Conservation (phyloP, 2,888 invertebrate genomes). For the Drosophila koepferae region DNA sequence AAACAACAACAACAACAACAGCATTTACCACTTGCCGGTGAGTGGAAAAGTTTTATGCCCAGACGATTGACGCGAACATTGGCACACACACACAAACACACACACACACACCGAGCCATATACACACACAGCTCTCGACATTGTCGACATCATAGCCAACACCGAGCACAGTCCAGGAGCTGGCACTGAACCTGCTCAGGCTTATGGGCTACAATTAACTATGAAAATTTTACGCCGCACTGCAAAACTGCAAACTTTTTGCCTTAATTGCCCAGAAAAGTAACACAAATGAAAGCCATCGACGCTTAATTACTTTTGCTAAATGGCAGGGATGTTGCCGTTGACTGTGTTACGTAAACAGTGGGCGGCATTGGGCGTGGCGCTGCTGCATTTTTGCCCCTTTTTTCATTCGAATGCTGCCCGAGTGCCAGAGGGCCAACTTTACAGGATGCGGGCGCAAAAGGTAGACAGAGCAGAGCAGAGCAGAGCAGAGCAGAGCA, state of each 20-base stretch:
- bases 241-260: constrained; percentile 64
- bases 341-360: constrained; percentile 57
- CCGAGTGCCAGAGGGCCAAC: constrained; percentile 39
- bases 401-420: constrained; percentile 12
- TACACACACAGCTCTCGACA: background rate
- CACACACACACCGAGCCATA: background rate
- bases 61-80: constrained; percentile 43
- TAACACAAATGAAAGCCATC: constrained; percentile 81
- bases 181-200: constrained; percentile 3
- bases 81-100: constrained; percentile 11
- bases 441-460: constrained; percentile 50
- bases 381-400: constrained; percentile 10
- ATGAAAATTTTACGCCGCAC: constrained; percentile 73
- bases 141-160: background rate
- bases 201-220: constrained; percentile 66
- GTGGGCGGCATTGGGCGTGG: constrained; percentile 8
- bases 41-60: constrained; percentile 47
- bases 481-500: background rate
- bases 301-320: constrained; percentile 79
- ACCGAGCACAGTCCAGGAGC: background rate
- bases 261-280: constrained; percentile 80
- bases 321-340: constrained; percentile 65
- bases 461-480: constrained; percentile 29
- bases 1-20: constrained; percentile 13
- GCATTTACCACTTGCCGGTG: constrained; percentile 22